phyloP scores from a whole-genome alignment of 2,113 vertebrate species.

The Callospermophilus lateralis region DNA sequence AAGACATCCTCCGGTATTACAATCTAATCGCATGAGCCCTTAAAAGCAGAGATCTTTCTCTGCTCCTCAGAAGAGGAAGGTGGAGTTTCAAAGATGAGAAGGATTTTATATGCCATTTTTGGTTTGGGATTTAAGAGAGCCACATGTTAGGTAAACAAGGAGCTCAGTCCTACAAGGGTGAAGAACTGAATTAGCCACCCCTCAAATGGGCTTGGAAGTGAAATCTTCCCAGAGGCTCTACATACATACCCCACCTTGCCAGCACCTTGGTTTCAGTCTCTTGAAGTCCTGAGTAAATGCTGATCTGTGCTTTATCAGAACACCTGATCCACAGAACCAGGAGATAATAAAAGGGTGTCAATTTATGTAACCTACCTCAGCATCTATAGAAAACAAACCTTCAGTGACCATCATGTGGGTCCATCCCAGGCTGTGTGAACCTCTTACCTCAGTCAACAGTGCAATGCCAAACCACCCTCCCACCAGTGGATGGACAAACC shows the following conservation, averaged over 20 bases:
- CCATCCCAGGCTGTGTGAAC: background rate
- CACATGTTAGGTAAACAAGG: background rate
- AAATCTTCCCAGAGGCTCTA: background rate
- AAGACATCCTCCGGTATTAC: background rate
- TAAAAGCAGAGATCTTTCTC: conserved; percentile 35
- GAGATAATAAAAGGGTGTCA: background rate
- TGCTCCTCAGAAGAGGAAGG: background rate
- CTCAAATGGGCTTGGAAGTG: background rate
- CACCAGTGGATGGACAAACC: background rate
- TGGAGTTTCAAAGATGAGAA: background rate
- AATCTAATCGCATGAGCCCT: background rate
- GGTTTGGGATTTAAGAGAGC: background rate
- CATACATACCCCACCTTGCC: background rate
- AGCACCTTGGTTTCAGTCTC: background rate
- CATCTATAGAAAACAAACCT: background rate
- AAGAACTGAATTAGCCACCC: background rate
- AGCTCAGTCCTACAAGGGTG: background rate
- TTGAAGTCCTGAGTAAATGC: background rate
- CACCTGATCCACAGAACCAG: background rate
- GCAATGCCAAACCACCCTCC: background rate
- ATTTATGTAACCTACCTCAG: background rate
- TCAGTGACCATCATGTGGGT: background rate
- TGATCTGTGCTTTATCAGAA: background rate
- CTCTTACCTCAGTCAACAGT: background rate
- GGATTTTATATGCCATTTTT: background rate